Base-by-base conservation (phyloP, 2,888 invertebrate species). In the Caradrina kadenii region DNA sequence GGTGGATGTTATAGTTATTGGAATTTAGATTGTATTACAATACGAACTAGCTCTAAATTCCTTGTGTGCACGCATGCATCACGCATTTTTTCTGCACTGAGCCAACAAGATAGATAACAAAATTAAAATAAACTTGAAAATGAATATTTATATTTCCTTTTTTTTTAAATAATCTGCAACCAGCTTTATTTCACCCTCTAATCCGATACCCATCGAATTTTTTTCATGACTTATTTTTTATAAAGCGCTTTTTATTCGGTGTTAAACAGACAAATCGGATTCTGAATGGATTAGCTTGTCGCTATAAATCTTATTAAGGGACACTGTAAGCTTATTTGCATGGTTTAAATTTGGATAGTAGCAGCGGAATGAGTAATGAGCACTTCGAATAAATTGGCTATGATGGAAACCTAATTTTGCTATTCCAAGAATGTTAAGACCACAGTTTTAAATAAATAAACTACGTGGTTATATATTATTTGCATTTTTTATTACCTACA, bases 251-350 rank as follows among this genome's bases (percentile, higher is more conserved):
- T 89, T 86, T 86, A 88, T 88, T 87, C 85, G 74, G 75, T 87
- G 88, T 88, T 89, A 85, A 87, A 87, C 87, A 88, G 85, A 88
- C 88, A 90, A 90, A 91, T 91, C 88, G 89, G 90, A 89, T 92
- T 90, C 85, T 74, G 67, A 86, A 84, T 82, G 88, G 90, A 90
- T 91, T 89, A 91, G 80, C 79, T 83, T 89, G 90, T 89, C 89
- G 81, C 86, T 84, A 89, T 90, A 89, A 91, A 90, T 92, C 90
- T 89, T 90, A 89, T 89, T 87, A 88, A 78, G 81, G 76, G 79
- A 80, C 79, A 62, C 81, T 73, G 79, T 82, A 81, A 85, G 83
- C 88, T 86, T 90, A 87, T 90, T 89, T 87, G 86, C 87, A 86
- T 87, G 82, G 80, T 85, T 86, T 80, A 80, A 81, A 83, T 83